Evolutionary conservation across 2,888 invertebrate species (phyloP).

Genomic region (Zootermopsis nevadensis): DNA sequence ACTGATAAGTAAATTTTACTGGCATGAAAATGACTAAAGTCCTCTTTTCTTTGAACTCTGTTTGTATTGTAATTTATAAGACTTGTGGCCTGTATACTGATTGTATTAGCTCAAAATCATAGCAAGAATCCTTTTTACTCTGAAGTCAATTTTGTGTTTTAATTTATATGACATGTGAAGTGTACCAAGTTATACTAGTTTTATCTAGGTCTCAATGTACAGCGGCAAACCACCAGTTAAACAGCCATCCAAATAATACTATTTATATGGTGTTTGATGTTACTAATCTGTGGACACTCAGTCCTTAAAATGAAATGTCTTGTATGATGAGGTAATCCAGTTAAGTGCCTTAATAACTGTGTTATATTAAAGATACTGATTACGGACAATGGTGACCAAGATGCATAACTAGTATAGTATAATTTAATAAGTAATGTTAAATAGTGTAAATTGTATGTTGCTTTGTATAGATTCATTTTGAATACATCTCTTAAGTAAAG

Average conservation of each 20-base stretch:
- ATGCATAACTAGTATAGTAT: conserved; percentile 14
- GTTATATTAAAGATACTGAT: conserved; percentile 36
- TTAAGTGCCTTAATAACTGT: conserved; percentile 21
- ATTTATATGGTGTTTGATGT: neutral
- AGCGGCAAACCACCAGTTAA: neutral
- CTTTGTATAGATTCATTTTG: neutral
- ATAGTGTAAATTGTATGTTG: conserved; percentile 29
- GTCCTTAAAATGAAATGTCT: conserved; percentile 13
- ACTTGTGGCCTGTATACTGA: neutral
- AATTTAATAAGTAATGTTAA: conserved; percentile 21
- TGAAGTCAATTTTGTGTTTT: neutral
- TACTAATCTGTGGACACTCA: neutral
- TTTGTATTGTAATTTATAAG: conserved; percentile 5
- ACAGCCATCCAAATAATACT: neutral
- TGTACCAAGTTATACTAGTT: neutral
- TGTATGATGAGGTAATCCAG: neutral
- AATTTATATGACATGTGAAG: neutral
- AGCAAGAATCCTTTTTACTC: neutral
- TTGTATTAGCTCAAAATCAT: neutral
- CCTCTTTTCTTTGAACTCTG: neutral
- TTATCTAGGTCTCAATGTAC: conserved; percentile 24
- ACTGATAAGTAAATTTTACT: conserved; percentile 23
- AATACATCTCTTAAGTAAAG: neutral
- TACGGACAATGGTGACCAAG: neutral
- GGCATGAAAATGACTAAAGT: neutral